Evolutionary conservation across 2,113 vertebrate genomes (phyloP).

Genomic region (Eonycteris spelaea): DNA sequence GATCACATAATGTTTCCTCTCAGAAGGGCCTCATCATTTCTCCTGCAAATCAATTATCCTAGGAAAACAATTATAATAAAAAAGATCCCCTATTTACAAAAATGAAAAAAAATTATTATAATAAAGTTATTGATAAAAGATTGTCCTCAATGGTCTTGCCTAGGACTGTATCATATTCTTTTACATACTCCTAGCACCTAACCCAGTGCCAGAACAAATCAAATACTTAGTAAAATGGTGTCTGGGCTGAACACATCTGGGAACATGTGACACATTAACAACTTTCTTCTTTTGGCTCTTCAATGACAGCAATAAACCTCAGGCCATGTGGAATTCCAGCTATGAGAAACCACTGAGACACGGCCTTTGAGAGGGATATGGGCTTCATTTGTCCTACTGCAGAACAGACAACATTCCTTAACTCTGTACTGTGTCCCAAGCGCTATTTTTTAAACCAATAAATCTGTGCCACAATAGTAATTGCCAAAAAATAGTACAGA

Average conservation of each 20-base stretch:
- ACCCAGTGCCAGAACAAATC: neutral
- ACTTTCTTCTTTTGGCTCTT: neutral
- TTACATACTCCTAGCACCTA: neutral
- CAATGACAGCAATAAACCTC: neutral
- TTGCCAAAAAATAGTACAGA: neutral
- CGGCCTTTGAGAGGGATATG: neutral
- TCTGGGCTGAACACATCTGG: neutral
- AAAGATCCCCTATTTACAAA: neutral
- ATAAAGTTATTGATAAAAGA: neutral
- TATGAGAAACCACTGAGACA: neutral
- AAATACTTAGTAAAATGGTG: neutral
- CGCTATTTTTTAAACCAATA: neutral
- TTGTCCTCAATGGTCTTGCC: neutral
- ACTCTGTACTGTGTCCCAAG: neutral
- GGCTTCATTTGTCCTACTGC: neutral
- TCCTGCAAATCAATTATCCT: neutral
- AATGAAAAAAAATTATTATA: neutral
- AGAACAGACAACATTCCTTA: neutral
- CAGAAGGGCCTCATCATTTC: neutral
- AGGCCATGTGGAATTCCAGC: neutral
- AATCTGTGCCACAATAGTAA: neutral
- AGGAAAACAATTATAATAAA: neutral
- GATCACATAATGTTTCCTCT: neutral
- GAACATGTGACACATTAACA: neutral
- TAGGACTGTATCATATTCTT: neutral